Evolutionary conservation across 2,113 vertebrate species (phyloP), one percentile per base, ranked within the genome.

Genomic region (Heloderma charlesbogerti): DNA sequence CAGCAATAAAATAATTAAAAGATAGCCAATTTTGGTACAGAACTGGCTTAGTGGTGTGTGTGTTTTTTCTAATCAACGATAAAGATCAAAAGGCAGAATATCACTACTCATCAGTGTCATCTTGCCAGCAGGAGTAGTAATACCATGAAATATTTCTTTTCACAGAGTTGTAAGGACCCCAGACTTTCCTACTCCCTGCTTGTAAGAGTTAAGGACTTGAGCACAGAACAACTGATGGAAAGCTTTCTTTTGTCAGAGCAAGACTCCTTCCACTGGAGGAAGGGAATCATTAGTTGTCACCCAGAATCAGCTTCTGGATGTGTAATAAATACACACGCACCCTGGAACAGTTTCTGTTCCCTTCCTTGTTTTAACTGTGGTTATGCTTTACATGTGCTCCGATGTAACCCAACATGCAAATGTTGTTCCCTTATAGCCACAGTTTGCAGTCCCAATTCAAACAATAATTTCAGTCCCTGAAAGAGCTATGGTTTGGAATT

Each of bases 1-100:
- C n/a, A 88, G 13, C 82, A 94, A 72, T 71, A 91, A 51, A 91
- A 88, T n/a, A 60, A 71, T 31, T 57, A 54, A 88, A 60, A 16
- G 67, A 69, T 81, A 45, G 0, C 3, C 80, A 37, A 1, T 92
- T 90, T 54, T 83, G 31, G 0, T 1, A 92, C 25, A 5, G 0
- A 89, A 89, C 25, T 0, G 31, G 77, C 84, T 57, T 83, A n/a
- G 10, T 86, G 15, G 13, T 20, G 18, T 18, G 60, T 63, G 57
- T 72, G 88, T 45, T 3, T 85, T 45, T 89, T 89, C 89, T 67
- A 80, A 83, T 60, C n/a, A 54, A 0, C 84, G 34, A 5, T 34
- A 45, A 29, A 66, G 37, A 87, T 51, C 69, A 22, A 91, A 91
- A 63, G 29, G 34, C 71, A 0, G 0, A n/a, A 77, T 88, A 74